A percentile compares a stretch with the other conserved stretches of the same genome.
These are phyloP conservation scores for Cheumatopsyche charites DNA, from an alignment of 1,140 invertebrate genomes.

Conservation along the genomic window DNA sequence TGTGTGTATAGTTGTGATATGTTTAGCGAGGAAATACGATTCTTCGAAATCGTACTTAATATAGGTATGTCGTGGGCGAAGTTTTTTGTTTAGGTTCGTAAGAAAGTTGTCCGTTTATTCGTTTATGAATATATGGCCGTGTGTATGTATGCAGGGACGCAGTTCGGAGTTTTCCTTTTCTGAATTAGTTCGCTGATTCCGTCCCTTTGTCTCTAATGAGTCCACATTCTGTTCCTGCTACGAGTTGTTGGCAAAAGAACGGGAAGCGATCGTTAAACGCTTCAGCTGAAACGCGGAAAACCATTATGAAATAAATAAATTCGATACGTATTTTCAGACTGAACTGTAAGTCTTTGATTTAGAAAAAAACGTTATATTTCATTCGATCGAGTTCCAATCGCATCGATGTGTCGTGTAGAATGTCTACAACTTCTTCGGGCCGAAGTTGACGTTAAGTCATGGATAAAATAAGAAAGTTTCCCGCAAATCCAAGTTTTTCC, in stretches of 20 bases:
- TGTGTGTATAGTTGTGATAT: too few relatives aligned
- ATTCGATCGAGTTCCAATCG: too few relatives aligned
- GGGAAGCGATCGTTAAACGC: conserved; percentile 15
- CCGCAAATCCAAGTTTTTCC: conserved; percentile 25
- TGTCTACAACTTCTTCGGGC: background rate
- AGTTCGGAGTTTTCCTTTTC: conserved; percentile 27
- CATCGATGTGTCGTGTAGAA: too few relatives aligned
- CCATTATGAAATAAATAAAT: conserved; percentile 8
- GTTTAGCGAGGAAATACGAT: too few relatives aligned
- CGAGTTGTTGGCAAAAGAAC: conserved; percentile 5
- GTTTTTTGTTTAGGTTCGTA: too few relatives aligned
- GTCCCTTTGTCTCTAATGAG: conserved; percentile 31
- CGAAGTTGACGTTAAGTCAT: conserved; percentile 24
- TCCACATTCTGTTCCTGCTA: conserved; percentile 22
- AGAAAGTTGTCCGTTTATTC: too few relatives aligned
- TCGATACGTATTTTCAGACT: too few relatives aligned
- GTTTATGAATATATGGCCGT: background rate
- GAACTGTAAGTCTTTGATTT: too few relatives aligned
- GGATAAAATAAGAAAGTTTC: conserved; percentile 31
- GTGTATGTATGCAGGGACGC: background rate
- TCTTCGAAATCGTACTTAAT: too few relatives aligned
- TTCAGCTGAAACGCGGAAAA: conserved; percentile 9
- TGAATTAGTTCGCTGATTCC: conserved; percentile 25
- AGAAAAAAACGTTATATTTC: too few relatives aligned
- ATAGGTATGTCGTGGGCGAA: too few relatives aligned